A percentile compares a stretch with the other conserved stretches of the same genome.
phyloP scores from a whole-genome alignment of 2,113 vertebrate species.

The Meles meles region DNA sequence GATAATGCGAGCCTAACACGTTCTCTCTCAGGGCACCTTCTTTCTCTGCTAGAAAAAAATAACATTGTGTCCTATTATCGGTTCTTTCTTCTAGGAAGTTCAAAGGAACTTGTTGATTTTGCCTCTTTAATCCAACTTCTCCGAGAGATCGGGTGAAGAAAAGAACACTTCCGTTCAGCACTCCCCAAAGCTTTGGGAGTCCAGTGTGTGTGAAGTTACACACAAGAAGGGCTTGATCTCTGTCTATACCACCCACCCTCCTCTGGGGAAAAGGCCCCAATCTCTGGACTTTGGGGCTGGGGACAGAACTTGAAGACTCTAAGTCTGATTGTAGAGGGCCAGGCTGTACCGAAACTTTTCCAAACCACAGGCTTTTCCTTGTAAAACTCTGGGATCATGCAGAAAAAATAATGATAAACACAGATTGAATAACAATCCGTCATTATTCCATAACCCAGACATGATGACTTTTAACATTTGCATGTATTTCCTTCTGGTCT shows the following conservation, averaged over 20 bases:
- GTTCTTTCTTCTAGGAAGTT: conserved; percentile 30
- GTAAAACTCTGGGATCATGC: not conserved
- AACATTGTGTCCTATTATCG: not conserved
- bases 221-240: conserved; percentile 26
- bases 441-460: not conserved
- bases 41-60: not conserved
- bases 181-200: not conserved
- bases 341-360: not conserved
- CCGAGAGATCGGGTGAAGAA: not conserved
- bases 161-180: not conserved
- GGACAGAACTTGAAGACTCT: not conserved
- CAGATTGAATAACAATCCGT: not conserved
- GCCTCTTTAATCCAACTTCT: conserved; percentile 47
- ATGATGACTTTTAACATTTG: not conserved
- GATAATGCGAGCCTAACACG: not conserved
- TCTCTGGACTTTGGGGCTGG: not conserved
- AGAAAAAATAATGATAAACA: not conserved
- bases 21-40: not conserved
- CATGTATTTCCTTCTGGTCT: not conserved
- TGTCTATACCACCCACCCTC: not conserved
- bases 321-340: not conserved
- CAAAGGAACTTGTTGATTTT: conserved; percentile 43
- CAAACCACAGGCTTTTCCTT: not conserved
- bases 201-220: not conserved
- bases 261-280: not conserved